These are phyloP conservation scores for Parazoanthus darwini DNA, from an alignment of 92 coral and sea anemone genomes.

Conservation along the genomic window DNA sequence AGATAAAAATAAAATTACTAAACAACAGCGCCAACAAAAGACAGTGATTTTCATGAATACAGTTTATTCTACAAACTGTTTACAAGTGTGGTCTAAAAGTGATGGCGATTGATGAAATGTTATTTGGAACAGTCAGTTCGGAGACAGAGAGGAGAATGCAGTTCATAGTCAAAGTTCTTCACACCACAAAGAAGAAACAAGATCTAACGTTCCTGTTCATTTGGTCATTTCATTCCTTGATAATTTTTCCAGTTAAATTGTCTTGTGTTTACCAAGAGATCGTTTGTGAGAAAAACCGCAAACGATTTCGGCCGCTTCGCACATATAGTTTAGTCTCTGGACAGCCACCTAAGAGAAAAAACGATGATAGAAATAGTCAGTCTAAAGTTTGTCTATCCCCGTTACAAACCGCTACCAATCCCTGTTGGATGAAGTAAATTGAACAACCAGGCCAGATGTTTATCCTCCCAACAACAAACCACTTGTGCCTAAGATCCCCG, in stretches of 20 bases:
- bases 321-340: conserved; percentile 20
- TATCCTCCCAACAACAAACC: too few species aligned
- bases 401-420: too few species aligned
- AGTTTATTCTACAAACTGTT: conserved; percentile 29
- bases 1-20: too few species aligned
- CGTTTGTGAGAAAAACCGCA: conserved; percentile 23
- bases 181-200: background rate
- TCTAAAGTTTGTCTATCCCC: too few species aligned
- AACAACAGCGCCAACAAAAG: background rate
- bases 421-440: too few species aligned
- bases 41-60: background rate
- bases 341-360: conserved; percentile 8
- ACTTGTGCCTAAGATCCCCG: too few species aligned
- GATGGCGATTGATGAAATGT: background rate
- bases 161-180: conserved; percentile 1
- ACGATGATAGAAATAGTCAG: background rate
- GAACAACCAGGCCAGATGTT: too few species aligned
- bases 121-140: background rate
- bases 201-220: background rate
- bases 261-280: background rate
- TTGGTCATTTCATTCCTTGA: background rate
- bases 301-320: conserved; percentile 33
- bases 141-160: background rate
- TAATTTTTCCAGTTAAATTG: background rate
- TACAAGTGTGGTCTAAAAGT: background rate